Percentiles rank a stretch among this genome's conserved stretches.
Conservation (phyloP, 2,888 invertebrate genomes). For the Torymus texanus region DNA sequence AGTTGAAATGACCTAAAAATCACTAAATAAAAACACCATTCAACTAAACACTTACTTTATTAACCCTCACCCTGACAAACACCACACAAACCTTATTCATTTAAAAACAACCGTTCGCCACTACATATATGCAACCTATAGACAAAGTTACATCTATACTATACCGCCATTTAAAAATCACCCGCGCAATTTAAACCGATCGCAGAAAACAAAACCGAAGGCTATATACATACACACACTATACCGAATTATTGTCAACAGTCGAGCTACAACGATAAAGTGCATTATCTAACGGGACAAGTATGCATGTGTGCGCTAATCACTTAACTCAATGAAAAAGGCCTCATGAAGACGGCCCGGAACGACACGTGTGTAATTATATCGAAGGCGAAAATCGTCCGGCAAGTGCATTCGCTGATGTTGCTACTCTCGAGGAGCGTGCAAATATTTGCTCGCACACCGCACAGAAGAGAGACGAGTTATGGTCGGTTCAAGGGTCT, state of each 20-base stretch:
- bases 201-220: not conserved
- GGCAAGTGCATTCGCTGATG: not conserved
- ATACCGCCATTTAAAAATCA: not conserved
- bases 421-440: slow-evolving; percentile 31
- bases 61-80: no score
- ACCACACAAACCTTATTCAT: no score
- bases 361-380: slow-evolving; percentile 35
- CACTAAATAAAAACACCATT: no score
- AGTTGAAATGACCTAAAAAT: no score
- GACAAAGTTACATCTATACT: no score
- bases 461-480: slow-evolving; percentile 1
- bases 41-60: no score
- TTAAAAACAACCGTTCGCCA: no score
- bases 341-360: not conserved
- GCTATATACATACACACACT: no score
- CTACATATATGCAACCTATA: no score
- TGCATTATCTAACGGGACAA: no score
- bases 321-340: slow-evolving; percentile 8
- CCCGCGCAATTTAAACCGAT: not conserved
- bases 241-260: no score
- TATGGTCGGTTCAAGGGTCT: slow-evolving; percentile 22
- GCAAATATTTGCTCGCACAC: slow-evolving; percentile 44
- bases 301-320: not conserved
- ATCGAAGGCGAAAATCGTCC: not conserved
- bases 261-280: not conserved